Base-by-base conservation (phyloP, 92 coral and sea anemone genomes). In the Isaurus tuberculatus region DNA sequence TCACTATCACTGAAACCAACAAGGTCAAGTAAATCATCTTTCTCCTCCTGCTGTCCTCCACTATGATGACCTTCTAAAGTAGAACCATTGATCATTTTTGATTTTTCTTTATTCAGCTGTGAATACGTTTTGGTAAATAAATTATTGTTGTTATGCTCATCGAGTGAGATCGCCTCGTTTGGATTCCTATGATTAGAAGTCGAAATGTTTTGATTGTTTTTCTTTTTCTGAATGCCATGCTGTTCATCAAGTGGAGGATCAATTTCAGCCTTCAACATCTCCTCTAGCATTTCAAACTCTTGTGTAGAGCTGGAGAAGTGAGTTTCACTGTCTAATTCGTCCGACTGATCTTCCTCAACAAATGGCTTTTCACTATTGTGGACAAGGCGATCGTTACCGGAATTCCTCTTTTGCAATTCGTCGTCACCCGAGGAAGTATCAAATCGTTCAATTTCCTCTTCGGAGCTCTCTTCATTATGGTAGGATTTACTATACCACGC, bases 11-110 rank as follows among this genome's bases (percentile, higher is more conserved):
- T 83, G 25, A 88, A 49, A 51, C 98, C 98, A 1, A 94, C 71
- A 32, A 94, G 89, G 65, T 94, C 98, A 70, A 94, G 91, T 36
- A 94, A 77, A 36, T 89, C 95, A 61, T 94, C 98, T 10, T 80
- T 72, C 67, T 93, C 97, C 26, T 58, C 64, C 1, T 46, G 49
- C 64, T 26, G n/a, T 13, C 55, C 64, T 26, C 61, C 34, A 17
- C 71, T 26, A 60, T 0, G 22, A 42, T 60, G 15, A 29, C n/a
- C 55, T 58, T 77, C 82, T 57, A 34, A 6, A 31, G 51, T 13
- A 17, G 25, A 20, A 57, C 13, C 16, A 15, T 31, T 33, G 13
- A 19, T 15, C 23, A 16, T 16, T 55, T 58, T 49, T 20, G 51
- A 6, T 29, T 75, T 58, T 26, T 75, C 9, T 16, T 10, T 1